Conservation (phyloP, 2,888 invertebrate genomes). For the Cetonia aurata region DNA sequence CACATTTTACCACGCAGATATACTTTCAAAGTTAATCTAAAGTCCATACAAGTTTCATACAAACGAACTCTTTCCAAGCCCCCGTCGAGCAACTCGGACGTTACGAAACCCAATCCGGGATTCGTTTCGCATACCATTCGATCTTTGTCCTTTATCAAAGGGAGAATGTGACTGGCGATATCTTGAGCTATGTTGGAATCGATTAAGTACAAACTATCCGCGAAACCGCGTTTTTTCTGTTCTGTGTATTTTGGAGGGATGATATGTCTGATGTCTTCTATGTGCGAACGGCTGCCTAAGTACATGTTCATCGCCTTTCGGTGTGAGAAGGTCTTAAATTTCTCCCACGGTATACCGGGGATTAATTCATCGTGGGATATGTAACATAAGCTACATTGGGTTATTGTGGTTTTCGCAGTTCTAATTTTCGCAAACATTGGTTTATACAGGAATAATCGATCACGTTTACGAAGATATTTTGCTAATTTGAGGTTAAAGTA, state of each 20-base stretch:
- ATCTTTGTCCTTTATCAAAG: constrained; percentile 50
- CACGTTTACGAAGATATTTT: too few species aligned
- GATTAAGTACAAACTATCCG: constrained; percentile 50
- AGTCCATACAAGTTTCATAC: constrained; percentile 71
- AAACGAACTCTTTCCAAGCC: constrained; percentile 70
- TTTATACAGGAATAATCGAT: too few species aligned
- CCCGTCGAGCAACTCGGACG: constrained; percentile 70
- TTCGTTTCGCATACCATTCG: constrained; percentile 75
- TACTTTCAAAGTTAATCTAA: constrained; percentile 67
- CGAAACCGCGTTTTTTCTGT: constrained; percentile 23
- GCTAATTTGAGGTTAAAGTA: too few species aligned
- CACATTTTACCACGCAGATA: constrained; percentile 46
- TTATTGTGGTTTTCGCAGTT: too few species aligned
- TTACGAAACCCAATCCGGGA: constrained; percentile 77
- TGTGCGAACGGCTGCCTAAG: constrained; percentile 44
- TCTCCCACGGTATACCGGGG: constrained; percentile 20
- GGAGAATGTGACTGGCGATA: constrained; percentile 47
- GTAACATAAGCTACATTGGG: too few species aligned
- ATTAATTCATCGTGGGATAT: constrained; percentile 6
- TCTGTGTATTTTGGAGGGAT: constrained; percentile 49
- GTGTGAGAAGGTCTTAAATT: constrained; percentile 21
- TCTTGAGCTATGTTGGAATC: constrained; percentile 47
- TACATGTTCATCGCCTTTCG: constrained; percentile 37
- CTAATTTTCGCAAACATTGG: neutral
- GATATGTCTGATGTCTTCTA: constrained; percentile 41